phyloP scores from a whole-genome alignment of 2,113 vertebrate genomes.

The Apeltes quadracus region DNA sequence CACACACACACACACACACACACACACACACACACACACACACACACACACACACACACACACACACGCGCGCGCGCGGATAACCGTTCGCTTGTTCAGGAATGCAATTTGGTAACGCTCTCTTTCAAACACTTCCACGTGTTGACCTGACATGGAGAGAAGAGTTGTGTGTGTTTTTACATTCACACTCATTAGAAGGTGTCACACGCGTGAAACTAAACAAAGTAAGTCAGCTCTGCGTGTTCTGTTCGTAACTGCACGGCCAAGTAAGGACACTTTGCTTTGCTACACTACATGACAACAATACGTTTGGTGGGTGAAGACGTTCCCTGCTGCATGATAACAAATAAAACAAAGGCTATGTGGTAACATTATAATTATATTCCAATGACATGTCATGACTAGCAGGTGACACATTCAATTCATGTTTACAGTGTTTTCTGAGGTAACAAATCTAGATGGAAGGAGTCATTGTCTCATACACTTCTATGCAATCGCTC shows the following conservation, averaged over 20 bases:
- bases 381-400: no score
- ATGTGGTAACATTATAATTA: neutral
- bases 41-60: neutral
- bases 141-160: slow-evolving; percentile 12
- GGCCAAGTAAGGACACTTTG: neutral
- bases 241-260: neutral
- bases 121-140: slow-evolving; percentile 8
- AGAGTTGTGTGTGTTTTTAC: neutral
- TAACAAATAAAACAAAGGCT: neutral
- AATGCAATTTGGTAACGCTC: neutral
- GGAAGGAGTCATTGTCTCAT: neutral
- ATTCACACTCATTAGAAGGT: neutral
- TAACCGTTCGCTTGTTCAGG: neutral
- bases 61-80: slow-evolving; percentile 9
- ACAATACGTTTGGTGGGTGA: neutral
- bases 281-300: neutral
- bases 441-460: neutral
- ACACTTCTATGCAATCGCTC: no score
- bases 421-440: neutral
- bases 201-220: neutral
- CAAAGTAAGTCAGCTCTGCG: slow-evolving; percentile 7
- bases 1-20: slow-evolving; percentile 8
- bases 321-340: neutral
- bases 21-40: slow-evolving; percentile 15
- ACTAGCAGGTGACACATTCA: neutral